These are phyloP conservation scores for Molossus molossus DNA, from an alignment of 2,797 vertebrate species.

Conservation along the genomic window DNA sequence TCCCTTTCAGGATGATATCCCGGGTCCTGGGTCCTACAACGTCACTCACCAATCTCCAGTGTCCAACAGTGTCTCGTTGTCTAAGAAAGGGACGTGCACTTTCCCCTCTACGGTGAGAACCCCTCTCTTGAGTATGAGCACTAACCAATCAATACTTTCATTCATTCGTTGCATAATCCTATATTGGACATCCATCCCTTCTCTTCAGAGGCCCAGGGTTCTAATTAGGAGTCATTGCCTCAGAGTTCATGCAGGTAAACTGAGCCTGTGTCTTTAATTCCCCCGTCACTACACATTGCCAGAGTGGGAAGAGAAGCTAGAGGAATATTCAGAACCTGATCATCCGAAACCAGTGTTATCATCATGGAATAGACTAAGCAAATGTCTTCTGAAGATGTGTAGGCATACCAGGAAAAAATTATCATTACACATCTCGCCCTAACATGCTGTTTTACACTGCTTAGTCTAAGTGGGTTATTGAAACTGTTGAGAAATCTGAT, in stretches of 20 bases:
- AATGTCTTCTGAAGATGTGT: background rate
- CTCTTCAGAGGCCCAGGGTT: background rate
- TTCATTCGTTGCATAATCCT: background rate
- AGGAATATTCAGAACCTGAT: background rate
- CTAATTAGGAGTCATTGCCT: background rate
- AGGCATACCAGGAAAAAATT: background rate
- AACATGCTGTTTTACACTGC: background rate
- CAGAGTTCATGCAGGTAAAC: background rate
- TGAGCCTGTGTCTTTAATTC: background rate
- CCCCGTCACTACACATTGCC: accelerated
- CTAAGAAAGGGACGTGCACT: constrained; percentile 91
- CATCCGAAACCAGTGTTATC: background rate
- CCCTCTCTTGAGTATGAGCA: background rate
- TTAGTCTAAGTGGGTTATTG: background rate
- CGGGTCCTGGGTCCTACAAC: constrained; percentile 91
- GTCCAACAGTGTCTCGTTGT: constrained; percentile 90
- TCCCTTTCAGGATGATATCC: constrained; percentile 90
- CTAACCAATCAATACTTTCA: background rate
- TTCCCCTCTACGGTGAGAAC: constrained; percentile 91
- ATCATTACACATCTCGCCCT: background rate
- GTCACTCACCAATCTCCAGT: constrained; percentile 84
- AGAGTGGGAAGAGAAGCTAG: background rate
- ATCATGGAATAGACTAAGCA: background rate
- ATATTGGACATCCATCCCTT: background rate
- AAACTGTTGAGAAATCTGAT: constrained; percentile 6